phyloP scores from a whole-genome alignment of 2,797 vertebrate genomes.

The Gorsachius magnificus region DNA sequence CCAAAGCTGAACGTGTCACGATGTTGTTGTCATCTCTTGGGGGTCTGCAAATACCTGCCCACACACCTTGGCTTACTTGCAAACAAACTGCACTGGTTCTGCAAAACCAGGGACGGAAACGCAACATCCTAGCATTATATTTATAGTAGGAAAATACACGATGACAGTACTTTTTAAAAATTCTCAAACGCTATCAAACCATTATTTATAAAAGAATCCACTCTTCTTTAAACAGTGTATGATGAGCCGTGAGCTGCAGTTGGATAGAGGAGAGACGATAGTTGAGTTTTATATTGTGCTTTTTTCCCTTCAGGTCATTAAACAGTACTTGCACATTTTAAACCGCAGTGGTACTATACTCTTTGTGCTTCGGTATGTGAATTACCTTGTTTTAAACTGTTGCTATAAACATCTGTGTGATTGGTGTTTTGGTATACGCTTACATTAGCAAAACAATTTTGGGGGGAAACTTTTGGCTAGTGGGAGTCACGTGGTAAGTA shows the following conservation, averaged over 20 bases:
- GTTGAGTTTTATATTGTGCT: conserved; percentile 71
- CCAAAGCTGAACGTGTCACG: neutral
- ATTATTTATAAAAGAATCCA: conserved; percentile 19
- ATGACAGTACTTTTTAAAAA: neutral
- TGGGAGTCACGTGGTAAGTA: conserved; percentile 39
- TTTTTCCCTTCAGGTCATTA: conserved; percentile 49
- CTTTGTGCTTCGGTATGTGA: conserved; percentile 68
- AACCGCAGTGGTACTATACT: conserved; percentile 64
- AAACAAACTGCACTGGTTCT: neutral
- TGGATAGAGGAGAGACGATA: conserved; percentile 12
- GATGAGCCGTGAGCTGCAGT: conserved; percentile 48
- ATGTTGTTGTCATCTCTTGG: neutral
- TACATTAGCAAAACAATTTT: conserved; percentile 51
- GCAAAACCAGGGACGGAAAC: neutral
- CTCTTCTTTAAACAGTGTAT: conserved; percentile 11
- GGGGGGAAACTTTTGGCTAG: conserved; percentile 34
- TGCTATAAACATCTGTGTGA: conserved; percentile 65
- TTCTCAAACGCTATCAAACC: conserved; percentile 26
- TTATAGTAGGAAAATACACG: neutral
- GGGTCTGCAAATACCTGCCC: neutral
- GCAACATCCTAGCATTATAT: neutral
- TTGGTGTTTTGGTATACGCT: conserved; percentile 53
- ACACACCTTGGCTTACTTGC: neutral
- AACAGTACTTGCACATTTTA: conserved; percentile 57
- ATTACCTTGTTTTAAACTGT: conserved; percentile 62